These are phyloP conservation scores for Myotis findleyi DNA, from an alignment of 2,797 vertebrate species.

Conservation along the genomic window DNA sequence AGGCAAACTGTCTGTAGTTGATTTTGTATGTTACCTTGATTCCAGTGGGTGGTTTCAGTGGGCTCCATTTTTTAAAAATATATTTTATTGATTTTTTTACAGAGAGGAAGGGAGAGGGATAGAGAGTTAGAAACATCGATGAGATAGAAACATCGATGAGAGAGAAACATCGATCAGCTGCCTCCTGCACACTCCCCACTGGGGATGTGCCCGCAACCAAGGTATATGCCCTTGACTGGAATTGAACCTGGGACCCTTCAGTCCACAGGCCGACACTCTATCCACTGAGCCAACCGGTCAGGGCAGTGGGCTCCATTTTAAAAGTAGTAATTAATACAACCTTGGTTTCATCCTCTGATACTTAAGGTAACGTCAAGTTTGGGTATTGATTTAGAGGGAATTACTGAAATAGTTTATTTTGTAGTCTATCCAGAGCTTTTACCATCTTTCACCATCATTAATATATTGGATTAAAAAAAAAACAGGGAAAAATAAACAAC, in stretches of 20 bases:
- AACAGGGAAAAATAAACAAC: not conserved
- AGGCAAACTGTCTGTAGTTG: not conserved
- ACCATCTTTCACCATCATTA: not conserved
- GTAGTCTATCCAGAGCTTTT: not conserved
- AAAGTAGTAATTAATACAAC: not conserved
- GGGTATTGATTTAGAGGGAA: not conserved
- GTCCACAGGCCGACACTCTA: no score
- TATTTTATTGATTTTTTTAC: no score
- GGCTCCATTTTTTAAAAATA: no score
- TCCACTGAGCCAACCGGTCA: no score
- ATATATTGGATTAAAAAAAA: not conserved
- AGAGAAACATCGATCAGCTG: no score
- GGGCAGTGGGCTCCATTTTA: not conserved
- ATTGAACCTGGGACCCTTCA: no score
- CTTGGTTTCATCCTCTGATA: not conserved
- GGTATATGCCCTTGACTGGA: no score
- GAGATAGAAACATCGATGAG: no score
- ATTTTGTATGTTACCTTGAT: not conserved
- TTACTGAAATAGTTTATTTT: constrained; percentile 1
- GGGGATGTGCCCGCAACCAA: no score
- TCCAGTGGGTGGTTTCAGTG: not conserved
- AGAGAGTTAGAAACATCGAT: no score
- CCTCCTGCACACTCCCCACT: no score
- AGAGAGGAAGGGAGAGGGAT: no score
- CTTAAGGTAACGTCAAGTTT: not conserved